These are phyloP conservation scores for Zaprionus inermis DNA, from an alignment of 1,140 invertebrate species.

Conservation along the genomic window DNA sequence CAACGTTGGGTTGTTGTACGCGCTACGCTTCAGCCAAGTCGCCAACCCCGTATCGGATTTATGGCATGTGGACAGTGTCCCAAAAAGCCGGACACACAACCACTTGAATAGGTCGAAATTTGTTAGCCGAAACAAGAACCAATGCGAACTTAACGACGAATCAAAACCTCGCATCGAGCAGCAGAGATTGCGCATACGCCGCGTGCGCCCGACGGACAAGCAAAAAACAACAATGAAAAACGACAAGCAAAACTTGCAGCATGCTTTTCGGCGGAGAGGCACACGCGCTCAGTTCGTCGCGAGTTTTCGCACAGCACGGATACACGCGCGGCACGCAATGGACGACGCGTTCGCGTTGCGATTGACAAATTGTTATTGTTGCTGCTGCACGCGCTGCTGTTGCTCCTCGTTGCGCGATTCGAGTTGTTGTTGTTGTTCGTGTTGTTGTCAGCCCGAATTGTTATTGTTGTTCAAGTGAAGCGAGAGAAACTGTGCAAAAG, in stretches of 20 bases:
- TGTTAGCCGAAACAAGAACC: slow-evolving; percentile 28
- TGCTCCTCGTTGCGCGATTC: slow-evolving; percentile 7
- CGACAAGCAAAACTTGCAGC: slow-evolving; percentile 21
- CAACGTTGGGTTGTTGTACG: not conserved
- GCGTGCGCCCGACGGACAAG: not conserved
- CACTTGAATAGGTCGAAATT: slow-evolving; percentile 29
- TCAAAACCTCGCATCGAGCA: not conserved
- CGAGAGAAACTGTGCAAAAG: not conserved
- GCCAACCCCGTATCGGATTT: not conserved
- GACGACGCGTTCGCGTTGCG: slow-evolving; percentile 5
- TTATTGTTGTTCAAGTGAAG: slow-evolving; percentile 36
- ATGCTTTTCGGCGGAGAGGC: slow-evolving; percentile 40
- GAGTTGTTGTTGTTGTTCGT: slow-evolving; percentile 28
- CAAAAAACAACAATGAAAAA: slow-evolving; percentile 17
- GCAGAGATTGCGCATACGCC: slow-evolving; percentile 24
- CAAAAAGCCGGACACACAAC: slow-evolving; percentile 15
- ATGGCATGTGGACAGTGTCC: slow-evolving; percentile 28
- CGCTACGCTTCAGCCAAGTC: not conserved
- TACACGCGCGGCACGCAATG: slow-evolving; percentile 31
- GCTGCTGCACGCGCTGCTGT: slow-evolving; percentile 15
- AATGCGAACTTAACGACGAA: not conserved
- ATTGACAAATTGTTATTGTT: slow-evolving; percentile 9
- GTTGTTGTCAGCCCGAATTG: slow-evolving; percentile 7
- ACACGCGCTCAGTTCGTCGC: slow-evolving; percentile 55
- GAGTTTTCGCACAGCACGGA: slow-evolving; percentile 58